Base-by-base conservation (phyloP, 2,888 invertebrate genomes). In the Amblyjoppa fuscipennis region DNA sequence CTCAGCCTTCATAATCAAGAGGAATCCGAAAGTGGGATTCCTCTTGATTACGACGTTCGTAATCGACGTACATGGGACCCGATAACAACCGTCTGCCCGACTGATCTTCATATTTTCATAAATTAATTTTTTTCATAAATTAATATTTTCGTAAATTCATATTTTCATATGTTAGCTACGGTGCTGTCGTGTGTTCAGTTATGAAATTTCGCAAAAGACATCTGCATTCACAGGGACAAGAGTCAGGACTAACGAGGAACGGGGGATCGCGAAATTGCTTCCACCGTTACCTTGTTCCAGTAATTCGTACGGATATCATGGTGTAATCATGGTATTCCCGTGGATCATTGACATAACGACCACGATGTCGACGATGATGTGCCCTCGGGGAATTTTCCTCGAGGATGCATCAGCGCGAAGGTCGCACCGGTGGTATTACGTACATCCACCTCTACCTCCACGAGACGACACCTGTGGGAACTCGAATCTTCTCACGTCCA, bases 391-490 rank as follows among this genome's bases (percentile, higher is more conserved):
- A 87, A 87, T 88, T 84, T 86, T 84, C 83, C 85, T 79, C 81
- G 73, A 73, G 75, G 82, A 86, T 83, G 83, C 86, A 81, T 79
- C 86, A 85, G 86, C 87, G 87, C 85, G 89, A 91, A 91, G 91
- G 90, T 89, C 90, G 87, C 84, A 85, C 84, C 45, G 82, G 28
- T 70, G 77, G 80, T 81, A 86, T 86, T 86, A 83, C 83, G 77
- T 81, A 83, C 83, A 53, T 80, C 83, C 71, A 51, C 80, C 53
- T 74, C 73, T 64, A 87, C 88, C 88, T 84, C 80, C 74, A 82
- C 83, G 74, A 59, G 86, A 88, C 90, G 90, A 90, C 90, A 90
- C 91, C 91, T 93, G 93, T 93, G 93, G 93, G 93, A 93, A 93
- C 92, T 85, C 88, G 77, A 89, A 90, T 85, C 92, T 93, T 93